Base-by-base conservation (phyloP, 2,113 vertebrate species). In the Raja brachyura region DNA sequence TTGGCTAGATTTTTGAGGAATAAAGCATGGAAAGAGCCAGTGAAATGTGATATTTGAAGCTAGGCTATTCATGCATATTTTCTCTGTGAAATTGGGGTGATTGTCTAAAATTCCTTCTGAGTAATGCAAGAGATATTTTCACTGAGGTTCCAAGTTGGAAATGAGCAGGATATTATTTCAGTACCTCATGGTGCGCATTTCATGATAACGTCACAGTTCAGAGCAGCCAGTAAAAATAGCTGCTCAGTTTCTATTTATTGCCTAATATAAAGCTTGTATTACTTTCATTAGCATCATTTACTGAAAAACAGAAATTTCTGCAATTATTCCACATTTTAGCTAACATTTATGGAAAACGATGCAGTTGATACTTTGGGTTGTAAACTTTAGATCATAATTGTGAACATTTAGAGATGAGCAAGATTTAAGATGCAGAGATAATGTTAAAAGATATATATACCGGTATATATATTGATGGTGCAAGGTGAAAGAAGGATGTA, bases 131-230 rank as follows among this genome's bases (percentile, higher is more conserved):
- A 70, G 90, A 92, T 74, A 92, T 73, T 74, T 20, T 73, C 68
- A 54, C 68, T 92, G 31, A 90, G 20, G 1, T 73, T 73, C 59
- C 22, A 48, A 92, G 28, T 73, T 92, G 90, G 33, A 73, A 73
- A 73, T 74, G 70, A 92, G 66, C 59, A 54, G 90, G 10, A 92
- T 48, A 92, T 92, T 10, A 70, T 90, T 70, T 70, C 31, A 90
- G 9, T 33, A 73, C 22, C 22, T 48, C 70, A 28, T 73, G 0
- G 22, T 25, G 3, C 66, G 39, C 70, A 74, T 73, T 73, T 54
- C 20, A 28, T 73, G 20, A 25, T 92, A 74, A 33, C 39, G 25
- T 73, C 10, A 25, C 18, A 73, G 22, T 92, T 20, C 33, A 74
- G 39, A 73, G 20, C 68, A 92, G 9, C 20, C 39, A 54, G 22